Conservation (phyloP, 2,888 invertebrate genomes). For the Caenorhabditis wallacei region DNA sequence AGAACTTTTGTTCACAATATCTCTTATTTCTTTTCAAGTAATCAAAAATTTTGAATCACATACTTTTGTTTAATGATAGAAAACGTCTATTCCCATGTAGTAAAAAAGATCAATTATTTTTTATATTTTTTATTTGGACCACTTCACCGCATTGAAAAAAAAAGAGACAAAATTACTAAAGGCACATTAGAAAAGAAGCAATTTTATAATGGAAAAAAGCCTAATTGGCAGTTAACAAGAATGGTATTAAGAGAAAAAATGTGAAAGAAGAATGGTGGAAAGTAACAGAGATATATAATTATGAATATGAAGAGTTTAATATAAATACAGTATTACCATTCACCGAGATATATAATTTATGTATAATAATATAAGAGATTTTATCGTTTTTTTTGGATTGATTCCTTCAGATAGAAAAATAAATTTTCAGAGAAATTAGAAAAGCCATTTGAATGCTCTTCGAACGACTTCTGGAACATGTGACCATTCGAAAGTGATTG, state of each 20-base stretch:
- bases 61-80: too few relatives aligned
- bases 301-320: constrained; percentile 58
- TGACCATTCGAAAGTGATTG: constrained; percentile 79
- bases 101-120: neutral
- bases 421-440: constrained; percentile 64
- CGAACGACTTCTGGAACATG: constrained; percentile 75
- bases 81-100: neutral
- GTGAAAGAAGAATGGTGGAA: constrained; percentile 40
- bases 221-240: constrained; percentile 47
- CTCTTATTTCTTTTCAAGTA: too few relatives aligned
- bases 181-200: constrained; percentile 45
- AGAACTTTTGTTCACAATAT: too few relatives aligned
- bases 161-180: constrained; percentile 26
- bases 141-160: constrained; percentile 46
- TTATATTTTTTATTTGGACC: constrained; percentile 50
- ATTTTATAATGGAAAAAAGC: constrained; percentile 13
- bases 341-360: constrained; percentile 60
- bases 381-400: constrained; percentile 19
- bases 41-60: too few relatives aligned
- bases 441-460: constrained; percentile 78
- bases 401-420: neutral
- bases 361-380: constrained; percentile 19
- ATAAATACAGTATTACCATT: constrained; percentile 27
- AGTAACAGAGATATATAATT: constrained; percentile 23
- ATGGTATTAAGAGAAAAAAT: constrained; percentile 41